Evolutionary conservation across 2,797 vertebrate species (phyloP).

Genomic region (Epinephelus malabaricus): DNA sequence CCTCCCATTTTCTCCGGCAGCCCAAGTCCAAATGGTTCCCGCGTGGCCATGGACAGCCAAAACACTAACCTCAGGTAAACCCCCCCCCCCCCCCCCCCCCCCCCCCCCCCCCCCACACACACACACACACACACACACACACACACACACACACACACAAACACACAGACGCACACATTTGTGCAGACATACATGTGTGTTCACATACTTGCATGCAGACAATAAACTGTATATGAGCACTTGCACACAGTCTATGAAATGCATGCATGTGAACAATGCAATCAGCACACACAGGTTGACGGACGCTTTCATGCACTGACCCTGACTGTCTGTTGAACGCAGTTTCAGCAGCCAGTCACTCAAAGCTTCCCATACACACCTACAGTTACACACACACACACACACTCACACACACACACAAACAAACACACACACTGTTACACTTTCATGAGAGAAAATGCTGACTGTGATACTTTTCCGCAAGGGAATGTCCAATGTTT

Average conservation of each 20-base stretch:
- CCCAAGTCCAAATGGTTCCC: conserved; percentile 85
- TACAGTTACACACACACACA: conserved; percentile 2
- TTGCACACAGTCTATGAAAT: conserved; percentile 25
- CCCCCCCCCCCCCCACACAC: conserved; percentile 7
- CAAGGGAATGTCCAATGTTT: conserved; percentile 22
- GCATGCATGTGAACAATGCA: conserved; percentile 16
- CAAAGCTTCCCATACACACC: conserved; percentile 3
- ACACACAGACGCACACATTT: background rate
- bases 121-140: background rate
- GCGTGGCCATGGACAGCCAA: conserved; percentile 82
- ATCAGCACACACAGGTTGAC: conserved; percentile 20
- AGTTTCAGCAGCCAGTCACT: conserved; percentile 46
- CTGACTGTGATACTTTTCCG: conserved; percentile 41
- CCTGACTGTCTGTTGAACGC: conserved; percentile 39
- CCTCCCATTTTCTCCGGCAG: conserved; percentile 70
- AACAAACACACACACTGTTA: conserved; percentile 5
- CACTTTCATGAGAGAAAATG: conserved; percentile 37
- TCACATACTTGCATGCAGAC: conserved; percentile 27
- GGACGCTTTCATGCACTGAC: conserved; percentile 25
- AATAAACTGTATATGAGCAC: background rate
- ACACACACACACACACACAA: no score
- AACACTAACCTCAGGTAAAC: conserved; percentile 87
- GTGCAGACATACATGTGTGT: background rate
- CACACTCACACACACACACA: conserved; percentile 5
- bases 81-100: conserved; percentile 6